Percentiles rank a stretch among this genome's conserved stretches.
Conservation (phyloP, 2,888 invertebrate species). For the Eupsilia transversa region DNA sequence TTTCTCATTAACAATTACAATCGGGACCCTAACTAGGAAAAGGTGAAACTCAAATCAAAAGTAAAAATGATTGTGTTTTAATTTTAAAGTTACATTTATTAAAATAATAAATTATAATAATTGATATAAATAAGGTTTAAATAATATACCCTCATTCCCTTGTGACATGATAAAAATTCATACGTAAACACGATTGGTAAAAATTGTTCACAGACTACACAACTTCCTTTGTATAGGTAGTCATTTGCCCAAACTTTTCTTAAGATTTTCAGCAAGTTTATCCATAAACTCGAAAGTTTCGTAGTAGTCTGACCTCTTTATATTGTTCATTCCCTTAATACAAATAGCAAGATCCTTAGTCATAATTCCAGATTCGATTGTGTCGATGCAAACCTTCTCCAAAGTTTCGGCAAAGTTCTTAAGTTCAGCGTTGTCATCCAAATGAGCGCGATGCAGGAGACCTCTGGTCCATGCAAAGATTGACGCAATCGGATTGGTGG, state of each 20-base stretch:
- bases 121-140: conserved; percentile 74
- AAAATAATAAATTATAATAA: conserved; percentile 76
- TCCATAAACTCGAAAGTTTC: conserved; percentile 99
- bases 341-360: conserved; percentile 99
- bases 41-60: conserved; percentile 31
- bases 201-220: conserved; percentile 78
- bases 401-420: conserved; percentile 95
- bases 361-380: conserved; percentile 98
- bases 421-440: conserved; percentile 95
- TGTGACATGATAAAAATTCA: conserved; percentile 69
- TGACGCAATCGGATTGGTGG: conserved; percentile 99
- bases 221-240: conserved; percentile 74
- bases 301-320: conserved; percentile 95
- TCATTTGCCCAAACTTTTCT: conserved; percentile 91
- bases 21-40: conserved; percentile 28
- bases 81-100: conserved; percentile 70
- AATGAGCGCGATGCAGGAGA: conserved; percentile 97
- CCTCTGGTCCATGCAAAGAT: conserved; percentile 99
- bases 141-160: conserved; percentile 80
- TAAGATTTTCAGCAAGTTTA: conserved; percentile 97
- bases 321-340: conserved; percentile 97
- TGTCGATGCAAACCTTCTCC: conserved; percentile 97
- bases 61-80: conserved; percentile 45
- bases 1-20: conserved; percentile 47
- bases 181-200: conserved; percentile 61